Conservation (phyloP, 2,888 invertebrate species). For the Plebejus argus region DNA sequence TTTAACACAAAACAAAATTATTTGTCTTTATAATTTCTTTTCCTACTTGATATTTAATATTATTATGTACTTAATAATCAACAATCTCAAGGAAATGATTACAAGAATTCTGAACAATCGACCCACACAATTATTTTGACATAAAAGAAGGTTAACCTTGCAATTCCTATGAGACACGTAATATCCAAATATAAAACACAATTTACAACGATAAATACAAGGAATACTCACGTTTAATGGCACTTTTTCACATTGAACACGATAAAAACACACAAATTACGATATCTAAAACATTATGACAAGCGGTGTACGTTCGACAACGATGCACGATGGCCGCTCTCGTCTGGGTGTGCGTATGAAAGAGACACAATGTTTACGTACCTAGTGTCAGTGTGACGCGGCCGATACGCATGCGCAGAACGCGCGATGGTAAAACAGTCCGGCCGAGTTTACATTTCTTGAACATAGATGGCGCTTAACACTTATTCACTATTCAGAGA, state of each 20-base stretch:
- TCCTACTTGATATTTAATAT: neutral
- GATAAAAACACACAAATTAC: conserved; percentile 52
- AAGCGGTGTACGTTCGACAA: conserved; percentile 62
- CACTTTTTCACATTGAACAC: conserved; percentile 43
- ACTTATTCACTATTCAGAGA: neutral
- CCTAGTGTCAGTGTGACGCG: conserved; percentile 64
- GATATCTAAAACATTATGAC: conserved; percentile 57
- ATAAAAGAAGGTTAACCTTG: conserved; percentile 28
- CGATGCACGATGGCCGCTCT: conserved; percentile 51
- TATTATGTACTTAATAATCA: neutral
- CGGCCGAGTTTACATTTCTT: conserved; percentile 13
- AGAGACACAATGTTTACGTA: conserved; percentile 48
- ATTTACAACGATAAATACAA: conserved; percentile 5
- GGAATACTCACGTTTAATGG: conserved; percentile 58
- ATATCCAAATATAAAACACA: conserved; percentile 37
- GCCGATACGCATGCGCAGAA: conserved; percentile 63
- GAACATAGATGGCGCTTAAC: conserved; percentile 40
- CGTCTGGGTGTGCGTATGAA: conserved; percentile 58
- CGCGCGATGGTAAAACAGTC: conserved; percentile 56
- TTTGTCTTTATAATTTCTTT: neutral
- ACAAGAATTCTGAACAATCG: conserved; percentile 2
- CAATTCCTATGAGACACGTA: neutral
- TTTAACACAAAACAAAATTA: neutral
- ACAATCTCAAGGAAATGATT: conserved; percentile 8
- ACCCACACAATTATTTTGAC: neutral